These are phyloP conservation scores for Piprites chloris DNA, from an alignment of 2,113 vertebrate genomes.

Conservation along the genomic window DNA sequence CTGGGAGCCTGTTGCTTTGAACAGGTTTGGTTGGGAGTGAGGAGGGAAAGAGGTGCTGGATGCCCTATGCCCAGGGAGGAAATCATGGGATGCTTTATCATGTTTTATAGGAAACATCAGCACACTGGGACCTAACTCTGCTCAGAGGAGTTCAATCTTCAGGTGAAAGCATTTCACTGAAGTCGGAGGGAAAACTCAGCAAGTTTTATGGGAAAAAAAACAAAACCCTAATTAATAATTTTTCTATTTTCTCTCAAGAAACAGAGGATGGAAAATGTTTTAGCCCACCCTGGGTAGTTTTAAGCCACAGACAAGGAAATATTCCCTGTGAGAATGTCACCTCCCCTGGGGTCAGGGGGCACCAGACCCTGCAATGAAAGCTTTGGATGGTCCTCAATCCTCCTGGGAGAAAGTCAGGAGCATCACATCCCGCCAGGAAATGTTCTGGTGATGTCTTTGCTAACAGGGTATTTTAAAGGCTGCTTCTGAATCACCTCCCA, in stretches of 20 bases:
- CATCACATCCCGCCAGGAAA: background rate
- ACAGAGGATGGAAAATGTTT: background rate
- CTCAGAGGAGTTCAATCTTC: background rate
- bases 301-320: background rate
- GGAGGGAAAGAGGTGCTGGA: background rate
- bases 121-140: background rate
- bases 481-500: background rate
- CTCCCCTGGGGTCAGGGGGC: background rate
- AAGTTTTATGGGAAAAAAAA: background rate
- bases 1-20: background rate
- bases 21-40: background rate
- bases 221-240: background rate
- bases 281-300: background rate
- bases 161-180: background rate
- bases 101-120: background rate
- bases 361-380: background rate
- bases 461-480: background rate
- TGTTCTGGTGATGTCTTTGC: background rate
- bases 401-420: background rate
- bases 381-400: background rate
- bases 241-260: background rate
- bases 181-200: background rate
- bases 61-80: background rate
- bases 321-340: background rate
- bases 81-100: background rate